Evolutionary conservation across 2,113 vertebrate genomes (phyloP).

Genomic region (Prolemur simus): DNA sequence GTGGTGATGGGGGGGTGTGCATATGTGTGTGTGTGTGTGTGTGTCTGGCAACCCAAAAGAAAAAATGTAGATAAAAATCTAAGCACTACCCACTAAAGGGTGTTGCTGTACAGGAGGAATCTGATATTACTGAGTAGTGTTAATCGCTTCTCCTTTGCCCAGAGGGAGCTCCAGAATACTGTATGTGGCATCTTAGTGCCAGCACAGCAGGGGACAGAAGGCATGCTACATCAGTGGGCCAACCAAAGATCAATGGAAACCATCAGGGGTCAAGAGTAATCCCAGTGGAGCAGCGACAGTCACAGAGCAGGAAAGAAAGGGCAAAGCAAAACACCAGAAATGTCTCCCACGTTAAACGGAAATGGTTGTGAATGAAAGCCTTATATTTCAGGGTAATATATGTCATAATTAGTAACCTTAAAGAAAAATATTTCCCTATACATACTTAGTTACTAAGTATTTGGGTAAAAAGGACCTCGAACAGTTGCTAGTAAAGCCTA

Average conservation of each 20-base stretch:
- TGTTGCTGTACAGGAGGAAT: background rate
- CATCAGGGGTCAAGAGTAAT: background rate
- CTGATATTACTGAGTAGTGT: background rate
- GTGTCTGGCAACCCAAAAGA: background rate
- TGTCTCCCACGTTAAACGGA: background rate
- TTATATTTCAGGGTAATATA: background rate
- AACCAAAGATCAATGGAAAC: background rate
- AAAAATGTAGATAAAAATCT: background rate
- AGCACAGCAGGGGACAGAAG: background rate
- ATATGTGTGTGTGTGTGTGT: background rate
- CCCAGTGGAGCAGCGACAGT: background rate
- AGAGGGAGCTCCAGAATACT: background rate
- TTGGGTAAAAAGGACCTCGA: background rate
- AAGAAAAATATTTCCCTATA: background rate
- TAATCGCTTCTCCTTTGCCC: background rate
- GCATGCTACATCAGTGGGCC: background rate
- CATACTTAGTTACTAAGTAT: background rate
- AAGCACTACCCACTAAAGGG: background rate
- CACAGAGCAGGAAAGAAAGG: background rate
- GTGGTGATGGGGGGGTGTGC: background rate
- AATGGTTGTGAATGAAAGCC: background rate
- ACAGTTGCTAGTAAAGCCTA: background rate
- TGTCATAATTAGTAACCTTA: background rate
- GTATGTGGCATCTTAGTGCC: background rate
- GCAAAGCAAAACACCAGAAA: background rate